Conservation (phyloP, 2,113 vertebrate genomes). For the Manacus vitellinus region DNA sequence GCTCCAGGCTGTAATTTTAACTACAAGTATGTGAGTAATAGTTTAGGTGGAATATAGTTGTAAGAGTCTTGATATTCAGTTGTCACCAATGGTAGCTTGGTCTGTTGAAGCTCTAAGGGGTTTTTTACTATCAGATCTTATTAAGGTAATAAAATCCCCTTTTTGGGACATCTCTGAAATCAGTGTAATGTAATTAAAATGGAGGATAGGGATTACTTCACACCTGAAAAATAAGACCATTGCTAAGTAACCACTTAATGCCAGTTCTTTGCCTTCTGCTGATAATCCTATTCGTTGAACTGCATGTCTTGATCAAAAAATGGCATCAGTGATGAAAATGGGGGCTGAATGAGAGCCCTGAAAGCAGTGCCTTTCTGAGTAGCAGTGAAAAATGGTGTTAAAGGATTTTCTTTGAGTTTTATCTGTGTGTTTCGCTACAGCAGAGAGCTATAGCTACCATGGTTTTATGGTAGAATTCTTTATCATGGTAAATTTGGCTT, state of each 20-base stretch:
- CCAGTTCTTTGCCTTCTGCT: not conserved
- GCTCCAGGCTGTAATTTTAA: not conserved
- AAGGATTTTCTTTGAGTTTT: not conserved
- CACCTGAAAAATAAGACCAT: not conserved
- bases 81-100: not conserved
- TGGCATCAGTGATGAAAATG: not conserved
- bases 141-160: not conserved
- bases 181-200: not conserved
- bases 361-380: not conserved
- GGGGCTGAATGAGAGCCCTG: not conserved
- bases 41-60: not conserved
- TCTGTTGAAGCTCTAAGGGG: not conserved
- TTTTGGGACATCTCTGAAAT: not conserved
- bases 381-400: not conserved
- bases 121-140: not conserved
- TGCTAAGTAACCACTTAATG: not conserved
- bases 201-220: not conserved
- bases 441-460: too few relatives aligned
- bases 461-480: not conserved
- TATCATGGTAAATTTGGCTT: not conserved
- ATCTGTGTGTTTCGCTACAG: not conserved
- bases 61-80: not conserved
- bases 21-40: not conserved
- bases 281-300: not conserved
- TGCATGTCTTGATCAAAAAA: not conserved